Evolutionary conservation across 2,797 vertebrate species (phyloP).

Genomic region (Clarias laeviceps): DNA sequence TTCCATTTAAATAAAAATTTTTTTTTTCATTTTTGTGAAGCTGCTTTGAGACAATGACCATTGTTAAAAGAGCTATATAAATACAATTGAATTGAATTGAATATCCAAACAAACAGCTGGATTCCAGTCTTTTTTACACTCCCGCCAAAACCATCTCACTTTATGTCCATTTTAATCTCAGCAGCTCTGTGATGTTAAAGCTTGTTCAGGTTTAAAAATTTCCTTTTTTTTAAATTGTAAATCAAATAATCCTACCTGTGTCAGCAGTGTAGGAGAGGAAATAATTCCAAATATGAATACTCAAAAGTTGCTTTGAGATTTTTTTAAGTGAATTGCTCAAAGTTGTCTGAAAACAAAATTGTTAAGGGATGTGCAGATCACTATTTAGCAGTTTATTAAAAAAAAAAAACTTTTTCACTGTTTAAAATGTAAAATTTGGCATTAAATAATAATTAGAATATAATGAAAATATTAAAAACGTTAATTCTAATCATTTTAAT

Average conservation of each 20-base stretch:
- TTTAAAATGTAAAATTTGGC: not conserved
- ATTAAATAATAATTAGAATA: not conserved
- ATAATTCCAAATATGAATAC: not conserved
- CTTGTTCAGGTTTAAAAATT: not conserved
- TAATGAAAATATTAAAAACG: not conserved
- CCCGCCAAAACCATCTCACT: not conserved
- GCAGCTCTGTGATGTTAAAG: not conserved
- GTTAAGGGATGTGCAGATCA: too few relatives aligned
- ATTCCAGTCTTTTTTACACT: not conserved
- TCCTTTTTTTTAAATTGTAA: not conserved
- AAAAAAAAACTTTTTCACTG: not conserved
- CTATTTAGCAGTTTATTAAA: not conserved
- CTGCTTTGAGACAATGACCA: too few relatives aligned
- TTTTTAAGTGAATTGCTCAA: too few relatives aligned
- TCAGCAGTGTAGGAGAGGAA: not conserved
- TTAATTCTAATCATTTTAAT: not conserved
- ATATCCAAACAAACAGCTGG: not conserved
- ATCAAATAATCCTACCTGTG: not conserved
- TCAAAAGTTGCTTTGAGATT: too few relatives aligned
- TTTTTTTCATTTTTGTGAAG: too few relatives aligned
- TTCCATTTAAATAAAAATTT: too few relatives aligned
- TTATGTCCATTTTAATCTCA: not conserved
- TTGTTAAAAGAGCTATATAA: too few relatives aligned
- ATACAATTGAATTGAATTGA: too few relatives aligned
- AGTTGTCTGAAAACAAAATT: too few relatives aligned